These are phyloP conservation scores for Albula goreensis DNA, from an alignment of 2,113 vertebrate genomes.

Conservation along the genomic window DNA sequence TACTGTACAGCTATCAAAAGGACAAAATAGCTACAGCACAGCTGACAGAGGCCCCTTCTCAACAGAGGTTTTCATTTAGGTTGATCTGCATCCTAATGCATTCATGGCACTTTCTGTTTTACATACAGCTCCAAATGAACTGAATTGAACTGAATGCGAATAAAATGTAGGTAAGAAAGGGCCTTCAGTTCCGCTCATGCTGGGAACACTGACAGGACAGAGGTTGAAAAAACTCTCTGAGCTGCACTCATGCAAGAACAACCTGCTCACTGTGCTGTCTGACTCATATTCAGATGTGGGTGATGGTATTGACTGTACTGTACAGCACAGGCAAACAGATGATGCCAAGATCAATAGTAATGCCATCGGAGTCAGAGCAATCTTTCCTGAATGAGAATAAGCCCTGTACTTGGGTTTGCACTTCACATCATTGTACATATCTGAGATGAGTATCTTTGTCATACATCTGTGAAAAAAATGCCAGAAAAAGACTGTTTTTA, in stretches of 20 bases:
- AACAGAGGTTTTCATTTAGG: too few species aligned
- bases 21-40: too few species aligned
- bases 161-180: too few species aligned
- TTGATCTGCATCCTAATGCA: too few species aligned
- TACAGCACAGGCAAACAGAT: neutral
- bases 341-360: neutral
- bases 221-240: neutral
- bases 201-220: neutral
- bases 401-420: neutral
- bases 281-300: neutral
- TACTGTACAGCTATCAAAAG: too few species aligned
- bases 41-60: too few species aligned
- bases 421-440: neutral
- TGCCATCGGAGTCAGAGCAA: neutral
- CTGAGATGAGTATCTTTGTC: too few species aligned
- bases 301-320: neutral
- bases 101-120: too few species aligned
- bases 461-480: too few species aligned
- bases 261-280: neutral
- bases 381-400: neutral
- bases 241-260: neutral
- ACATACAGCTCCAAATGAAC: too few species aligned
- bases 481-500: too few species aligned
- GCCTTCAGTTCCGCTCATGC: neutral
- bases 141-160: too few species aligned